Conservation (phyloP, 2,797 vertebrate genomes). For the Rhynchotus rufescens region DNA sequence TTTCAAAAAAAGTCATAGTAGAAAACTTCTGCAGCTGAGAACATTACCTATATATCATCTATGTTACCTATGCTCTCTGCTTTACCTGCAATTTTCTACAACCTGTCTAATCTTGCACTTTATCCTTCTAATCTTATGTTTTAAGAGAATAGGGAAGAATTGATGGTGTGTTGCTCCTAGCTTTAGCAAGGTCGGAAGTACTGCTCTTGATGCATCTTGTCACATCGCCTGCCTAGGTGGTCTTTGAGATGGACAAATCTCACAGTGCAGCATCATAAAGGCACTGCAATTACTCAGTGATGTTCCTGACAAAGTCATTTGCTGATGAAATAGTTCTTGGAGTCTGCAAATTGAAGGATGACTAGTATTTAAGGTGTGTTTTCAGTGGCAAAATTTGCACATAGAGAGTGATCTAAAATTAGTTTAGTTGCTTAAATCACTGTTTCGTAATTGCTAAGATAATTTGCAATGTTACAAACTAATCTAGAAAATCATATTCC, state of each 20-base stretch:
- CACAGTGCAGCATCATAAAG: neutral
- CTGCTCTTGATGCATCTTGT: neutral
- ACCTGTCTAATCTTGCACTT: neutral
- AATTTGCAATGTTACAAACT: neutral
- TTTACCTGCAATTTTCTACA: neutral
- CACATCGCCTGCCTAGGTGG: neutral
- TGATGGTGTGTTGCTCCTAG: accelerated
- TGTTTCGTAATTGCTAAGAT: conserved; percentile 40
- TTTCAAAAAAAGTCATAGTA: neutral
- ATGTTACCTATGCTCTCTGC: neutral
- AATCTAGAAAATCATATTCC: neutral
- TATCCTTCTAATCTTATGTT: neutral
- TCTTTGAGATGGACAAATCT: neutral
- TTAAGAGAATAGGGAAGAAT: neutral
- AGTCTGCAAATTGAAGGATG: conserved; percentile 28
- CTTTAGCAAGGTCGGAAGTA: neutral
- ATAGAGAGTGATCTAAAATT: conserved; percentile 47
- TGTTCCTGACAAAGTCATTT: conserved; percentile 10
- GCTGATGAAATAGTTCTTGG: conserved; percentile 39
- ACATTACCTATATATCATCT: neutral
- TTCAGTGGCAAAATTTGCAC: conserved; percentile 37
- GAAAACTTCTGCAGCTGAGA: neutral
- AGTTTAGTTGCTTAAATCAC: conserved; percentile 40
- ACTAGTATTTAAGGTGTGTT: neutral
- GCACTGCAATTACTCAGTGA: neutral